Base-by-base conservation (phyloP, 2,888 invertebrate genomes). In the Drosophila recens region DNA sequence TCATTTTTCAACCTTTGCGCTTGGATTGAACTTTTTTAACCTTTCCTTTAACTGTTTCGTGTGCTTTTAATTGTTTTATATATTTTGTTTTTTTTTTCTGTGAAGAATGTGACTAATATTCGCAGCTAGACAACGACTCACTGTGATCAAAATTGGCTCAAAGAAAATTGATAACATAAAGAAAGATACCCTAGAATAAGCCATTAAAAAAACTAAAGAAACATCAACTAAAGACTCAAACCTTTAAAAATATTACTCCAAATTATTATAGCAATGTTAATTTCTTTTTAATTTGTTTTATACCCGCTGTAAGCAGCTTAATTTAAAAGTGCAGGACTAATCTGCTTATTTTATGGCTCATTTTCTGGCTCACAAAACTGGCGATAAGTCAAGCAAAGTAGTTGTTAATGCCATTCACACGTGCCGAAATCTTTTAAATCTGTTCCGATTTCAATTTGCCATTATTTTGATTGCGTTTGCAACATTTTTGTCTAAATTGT, bases 21-120 rank as follows among this genome's bases (percentile, higher is more conserved):
- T 52, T 34, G 17, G 33, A 52, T 52, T 46, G 51, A 78, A 79
- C 75, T 75, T 74, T 74, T 34, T 58, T 38, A 9, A 10, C 3
- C 43, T 73, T 63, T 67, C 48, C 58, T 53, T 63, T 38, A 46
- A n/a, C 59, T 68, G 46, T 69, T 68, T 79, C 79, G 75, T 53
- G 48, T 57, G 63, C 57, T 73, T 78, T 77, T 65, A 38, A 23
- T 64, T 56, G 36, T 56, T 46, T 38, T 43, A 5, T 30, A 30
- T 30, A 30, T 8, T 30, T 8, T 30, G 30, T 4, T 30, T 48
- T n/a, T 20, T 43, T 58, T 48, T 20, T 23, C n/a, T 23, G 4
- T 23, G 4, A 23, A 23, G 23, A 23, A 23, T 23, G 23, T 23
- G 23, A 23, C 23, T 23, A 23, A 23, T 23, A 27, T 1, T 27